Conservation (phyloP, 2,888 invertebrate genomes). For the Proisotoma minuta region DNA sequence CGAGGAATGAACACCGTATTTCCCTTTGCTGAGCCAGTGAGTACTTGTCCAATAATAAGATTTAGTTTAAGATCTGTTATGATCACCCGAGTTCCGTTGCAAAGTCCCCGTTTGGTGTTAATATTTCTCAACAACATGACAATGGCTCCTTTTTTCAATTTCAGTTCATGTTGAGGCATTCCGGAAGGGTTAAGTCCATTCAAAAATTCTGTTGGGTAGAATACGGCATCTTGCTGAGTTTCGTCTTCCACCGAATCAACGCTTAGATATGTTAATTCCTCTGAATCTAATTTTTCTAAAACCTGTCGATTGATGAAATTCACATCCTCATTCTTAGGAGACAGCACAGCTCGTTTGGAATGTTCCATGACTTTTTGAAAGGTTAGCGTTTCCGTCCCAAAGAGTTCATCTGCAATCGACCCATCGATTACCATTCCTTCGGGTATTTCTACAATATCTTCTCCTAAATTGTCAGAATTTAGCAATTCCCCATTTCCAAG, state of each 20-base stretch:
- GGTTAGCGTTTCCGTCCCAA: too few relatives aligned
- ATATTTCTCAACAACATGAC: slow-evolving; percentile 44
- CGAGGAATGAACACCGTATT: slow-evolving; percentile 44
- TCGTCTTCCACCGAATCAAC: slow-evolving; percentile 30
- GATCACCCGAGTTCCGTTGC: slow-evolving; percentile 40
- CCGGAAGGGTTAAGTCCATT: slow-evolving; percentile 39
- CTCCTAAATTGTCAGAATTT: slow-evolving; percentile 6
- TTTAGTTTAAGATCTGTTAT: slow-evolving; percentile 18
- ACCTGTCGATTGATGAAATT: slow-evolving; percentile 25
- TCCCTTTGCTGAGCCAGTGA: slow-evolving; percentile 25
- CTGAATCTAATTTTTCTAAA: slow-evolving; percentile 7
- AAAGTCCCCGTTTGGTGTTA: slow-evolving; percentile 24
- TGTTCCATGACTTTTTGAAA: too few relatives aligned
- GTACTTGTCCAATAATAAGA: slow-evolving; percentile 26
- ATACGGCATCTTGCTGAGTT: neutral
- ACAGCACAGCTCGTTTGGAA: slow-evolving; percentile 27
- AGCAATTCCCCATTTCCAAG: slow-evolving; percentile 25
- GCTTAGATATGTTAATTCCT: slow-evolving; percentile 19
- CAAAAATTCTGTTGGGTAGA: slow-evolving; percentile 39
- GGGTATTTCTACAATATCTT: slow-evolving; percentile 31
- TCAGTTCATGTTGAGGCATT: slow-evolving; percentile 40
- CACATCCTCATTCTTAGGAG: slow-evolving; percentile 22
- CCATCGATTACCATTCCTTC: neutral
- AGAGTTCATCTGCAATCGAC: slow-evolving; percentile 18
- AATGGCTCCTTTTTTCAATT: slow-evolving; percentile 40